A percentile compares a stretch with the other conserved stretches of the same genome.
phyloP scores from a whole-genome alignment of 2,797 vertebrate genomes.

The Characodon lateralis region DNA sequence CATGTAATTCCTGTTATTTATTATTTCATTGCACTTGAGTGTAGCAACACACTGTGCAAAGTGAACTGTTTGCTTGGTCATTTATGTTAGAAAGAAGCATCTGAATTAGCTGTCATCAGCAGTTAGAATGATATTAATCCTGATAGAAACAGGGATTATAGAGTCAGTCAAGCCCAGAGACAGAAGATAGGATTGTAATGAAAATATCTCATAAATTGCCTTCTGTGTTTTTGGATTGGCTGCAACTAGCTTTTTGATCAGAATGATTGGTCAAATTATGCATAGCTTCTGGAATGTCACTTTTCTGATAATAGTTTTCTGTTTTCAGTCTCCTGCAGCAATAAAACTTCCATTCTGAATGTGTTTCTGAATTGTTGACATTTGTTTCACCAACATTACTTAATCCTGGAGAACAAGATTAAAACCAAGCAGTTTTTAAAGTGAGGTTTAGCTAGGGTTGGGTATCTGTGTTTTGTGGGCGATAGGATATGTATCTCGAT shows the following conservation, averaged over 20 bases:
- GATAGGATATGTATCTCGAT: background rate
- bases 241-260: background rate
- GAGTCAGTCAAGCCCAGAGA: constrained; percentile 8
- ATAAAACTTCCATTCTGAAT: background rate
- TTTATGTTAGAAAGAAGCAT: constrained; percentile 11
- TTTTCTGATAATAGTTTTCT: no score
- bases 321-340: no score
- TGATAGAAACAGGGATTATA: constrained; percentile 9
- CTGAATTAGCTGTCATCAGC: constrained; percentile 40
- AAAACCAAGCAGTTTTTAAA: background rate
- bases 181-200: background rate
- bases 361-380: background rate
- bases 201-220: background rate
- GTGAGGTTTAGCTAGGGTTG: background rate
- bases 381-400: background rate
- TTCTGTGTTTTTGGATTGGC: constrained; percentile 1
- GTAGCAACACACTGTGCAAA: constrained; percentile 5
- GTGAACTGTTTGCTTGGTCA: background rate
- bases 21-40: constrained; percentile 20
- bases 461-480: background rate
- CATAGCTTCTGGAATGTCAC: background rate
- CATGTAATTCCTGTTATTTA: constrained; percentile 34
- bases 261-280: background rate
- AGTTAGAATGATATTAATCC: constrained; percentile 19
- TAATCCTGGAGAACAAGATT: background rate